These are phyloP conservation scores for Acanthosepion esculentum DNA, from an alignment of 2,888 invertebrate species.

Conservation along the genomic window DNA sequence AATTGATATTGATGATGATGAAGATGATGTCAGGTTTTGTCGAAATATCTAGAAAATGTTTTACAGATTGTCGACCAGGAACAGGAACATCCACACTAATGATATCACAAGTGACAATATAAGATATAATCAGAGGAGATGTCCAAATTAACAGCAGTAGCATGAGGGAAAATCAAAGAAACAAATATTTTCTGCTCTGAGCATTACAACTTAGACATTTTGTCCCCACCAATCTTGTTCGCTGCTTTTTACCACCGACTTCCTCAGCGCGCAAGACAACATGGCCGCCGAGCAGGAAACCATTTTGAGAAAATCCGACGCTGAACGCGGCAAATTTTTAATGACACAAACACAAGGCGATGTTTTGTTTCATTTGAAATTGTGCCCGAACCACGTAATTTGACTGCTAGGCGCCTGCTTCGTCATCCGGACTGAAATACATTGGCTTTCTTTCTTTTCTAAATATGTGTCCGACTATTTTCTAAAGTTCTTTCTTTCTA, in stretches of 20 bases:
- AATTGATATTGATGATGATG: too few species aligned
- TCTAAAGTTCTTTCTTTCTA: neutral
- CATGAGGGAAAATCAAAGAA: neutral
- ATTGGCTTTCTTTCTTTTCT: neutral
- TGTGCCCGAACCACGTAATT: conserved; percentile 18
- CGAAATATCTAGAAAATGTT: too few species aligned
- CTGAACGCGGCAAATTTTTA: conserved; percentile 33
- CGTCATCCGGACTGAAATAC: neutral
- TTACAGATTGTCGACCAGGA: neutral
- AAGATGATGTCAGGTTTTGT: too few species aligned
- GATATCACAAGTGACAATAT: neutral
- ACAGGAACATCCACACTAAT: neutral
- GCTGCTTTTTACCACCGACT: neutral
- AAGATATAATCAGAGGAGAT: neutral
- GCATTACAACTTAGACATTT: neutral
- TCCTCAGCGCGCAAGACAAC: neutral
- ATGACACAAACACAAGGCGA: neutral
- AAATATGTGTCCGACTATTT: neutral
- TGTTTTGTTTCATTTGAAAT: conserved; percentile 33
- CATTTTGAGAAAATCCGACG: conserved; percentile 33
- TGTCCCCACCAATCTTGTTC: neutral
- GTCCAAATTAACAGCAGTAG: neutral
- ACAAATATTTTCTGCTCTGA: neutral
- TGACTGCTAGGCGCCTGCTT: conserved; percentile 7
- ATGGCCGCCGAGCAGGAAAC: conserved; percentile 33